Percentiles rank a stretch among this genome's conserved stretches.
phyloP scores from a whole-genome alignment of 2,888 invertebrate genomes.

The Seira musarum region DNA sequence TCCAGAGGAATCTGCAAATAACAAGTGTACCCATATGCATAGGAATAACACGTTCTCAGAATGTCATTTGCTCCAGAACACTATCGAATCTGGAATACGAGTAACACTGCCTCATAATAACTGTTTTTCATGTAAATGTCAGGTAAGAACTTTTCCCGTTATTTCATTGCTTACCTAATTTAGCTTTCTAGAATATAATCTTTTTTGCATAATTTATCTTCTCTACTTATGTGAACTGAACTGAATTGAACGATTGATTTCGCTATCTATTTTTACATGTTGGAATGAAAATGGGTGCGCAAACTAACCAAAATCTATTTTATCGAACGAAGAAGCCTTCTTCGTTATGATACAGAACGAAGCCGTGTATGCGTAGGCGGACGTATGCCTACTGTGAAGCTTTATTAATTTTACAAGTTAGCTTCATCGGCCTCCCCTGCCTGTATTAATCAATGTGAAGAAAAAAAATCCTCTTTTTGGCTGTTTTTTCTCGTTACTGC shows the following conservation, averaged over 20 bases:
- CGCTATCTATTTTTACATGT: not conserved
- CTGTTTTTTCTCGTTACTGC: not conserved
- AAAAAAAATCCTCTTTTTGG: not conserved
- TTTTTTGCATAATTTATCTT: slow-evolving; percentile 9
- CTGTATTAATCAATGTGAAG: not conserved
- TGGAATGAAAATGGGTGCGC: slow-evolving; percentile 9
- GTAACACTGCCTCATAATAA: slow-evolving; percentile 76
- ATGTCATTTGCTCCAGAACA: slow-evolving; percentile 78
- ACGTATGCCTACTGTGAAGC: not conserved
- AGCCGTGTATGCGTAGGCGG: not conserved
- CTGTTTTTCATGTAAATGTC: slow-evolving; percentile 83
- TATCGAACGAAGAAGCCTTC: not conserved
- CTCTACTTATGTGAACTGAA: not conserved
- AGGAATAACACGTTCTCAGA: slow-evolving; percentile 74
- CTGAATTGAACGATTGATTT: no score
- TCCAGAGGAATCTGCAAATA: slow-evolving; percentile 72
- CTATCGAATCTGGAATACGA: slow-evolving; percentile 67
- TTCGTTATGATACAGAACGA: not conserved
- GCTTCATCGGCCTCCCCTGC: not conserved
- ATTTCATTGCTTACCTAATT: no score
- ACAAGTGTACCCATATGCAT: slow-evolving; percentile 71
- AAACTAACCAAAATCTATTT: not conserved
- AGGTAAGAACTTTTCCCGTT: slow-evolving; percentile 77
- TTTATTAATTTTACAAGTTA: slow-evolving; percentile 2
- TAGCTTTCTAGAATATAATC: no score